Base-by-base conservation (phyloP, 1,140 invertebrate genomes). In the Coelopa frigida region DNA sequence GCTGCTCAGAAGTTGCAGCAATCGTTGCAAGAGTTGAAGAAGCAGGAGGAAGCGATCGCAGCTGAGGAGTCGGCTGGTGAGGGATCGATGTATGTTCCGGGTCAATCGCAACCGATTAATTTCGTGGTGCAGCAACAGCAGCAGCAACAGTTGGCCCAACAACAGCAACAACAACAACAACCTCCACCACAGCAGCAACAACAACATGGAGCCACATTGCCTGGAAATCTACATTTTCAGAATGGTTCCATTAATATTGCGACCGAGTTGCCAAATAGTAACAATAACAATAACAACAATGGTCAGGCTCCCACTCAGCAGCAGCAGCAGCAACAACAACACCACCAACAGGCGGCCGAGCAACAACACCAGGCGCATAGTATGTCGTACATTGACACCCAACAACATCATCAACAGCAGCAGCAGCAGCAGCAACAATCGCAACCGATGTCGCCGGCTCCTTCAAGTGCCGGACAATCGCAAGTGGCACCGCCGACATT, bases 141-240 rank as follows among this genome's bases (percentile, higher is more conserved):
- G 12, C 42, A 32, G 44, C 46, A 42, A n/a, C 46, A n/a, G n/a
- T n/a, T n/a, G n/a, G n/a, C n/a, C n/a, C n/a, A n/a, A n/a, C n/a
- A n/a, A n/a, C 4, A 14, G 29, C 48, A 50, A 29, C 49, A 46
- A 31, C 49, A 50, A 41, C 39, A 46, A 43, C 42, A 33, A 24
- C 38, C 21, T 6, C 39, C 27, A 26, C 39, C 26, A 18, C 64
- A 73, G 71, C 27, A 32, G 15, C 46, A 31, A n/a, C 31, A 36
- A 53, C 72, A 73, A 50, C 73, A 73, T 62, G 72, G 70, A 61
- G 66, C 65, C 44, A 72, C 72, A 24, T 53, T 75, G 31, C 71
- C 73, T 32, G 57, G 58, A 14, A 71, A 72, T 58, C 57, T 75
- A 21, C 73, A 75, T 35, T 61, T 70, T 10, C 54, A 58, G 24